Evolutionary conservation across 2,888 invertebrate genomes (phyloP).

Genomic region (Tenthredo livida): DNA sequence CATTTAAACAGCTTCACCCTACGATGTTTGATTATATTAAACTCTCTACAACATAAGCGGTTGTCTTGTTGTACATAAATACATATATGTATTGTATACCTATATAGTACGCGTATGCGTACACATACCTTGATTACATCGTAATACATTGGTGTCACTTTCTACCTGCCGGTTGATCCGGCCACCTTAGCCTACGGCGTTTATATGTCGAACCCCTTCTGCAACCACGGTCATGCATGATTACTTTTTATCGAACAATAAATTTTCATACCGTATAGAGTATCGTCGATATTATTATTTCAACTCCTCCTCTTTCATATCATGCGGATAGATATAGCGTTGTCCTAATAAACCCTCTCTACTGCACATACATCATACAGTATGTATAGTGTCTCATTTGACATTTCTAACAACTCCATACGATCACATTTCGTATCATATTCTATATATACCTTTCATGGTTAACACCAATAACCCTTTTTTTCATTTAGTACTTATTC

Average conservation of each 20-base stretch:
- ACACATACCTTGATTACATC: neutral
- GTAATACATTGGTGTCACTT: conserved; percentile 50
- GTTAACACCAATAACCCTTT: neutral
- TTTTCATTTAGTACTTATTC: neutral
- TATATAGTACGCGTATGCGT: neutral
- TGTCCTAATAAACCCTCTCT: neutral
- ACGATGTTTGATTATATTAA: neutral
- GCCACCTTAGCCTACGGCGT: conserved; percentile 43
- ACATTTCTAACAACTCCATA: neutral
- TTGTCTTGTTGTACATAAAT: neutral
- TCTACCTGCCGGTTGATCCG: conserved; percentile 49
- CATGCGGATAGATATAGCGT: neutral
- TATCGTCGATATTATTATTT: neutral
- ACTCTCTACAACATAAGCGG: conserved; percentile 3
- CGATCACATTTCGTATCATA: neutral
- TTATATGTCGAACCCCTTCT: neutral
- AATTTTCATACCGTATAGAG: conserved; percentile 9
- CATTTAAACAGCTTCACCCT: neutral
- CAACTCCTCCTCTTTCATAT: neutral
- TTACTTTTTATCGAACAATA: conserved; percentile 13
- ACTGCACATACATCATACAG: neutral
- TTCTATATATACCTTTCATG: neutral
- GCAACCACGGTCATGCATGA: neutral
- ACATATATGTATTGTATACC: neutral
- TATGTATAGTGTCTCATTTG: neutral